phyloP scores from a whole-genome alignment of 1,140 invertebrate genomes.

The Holcopasites calliopsidis region DNA sequence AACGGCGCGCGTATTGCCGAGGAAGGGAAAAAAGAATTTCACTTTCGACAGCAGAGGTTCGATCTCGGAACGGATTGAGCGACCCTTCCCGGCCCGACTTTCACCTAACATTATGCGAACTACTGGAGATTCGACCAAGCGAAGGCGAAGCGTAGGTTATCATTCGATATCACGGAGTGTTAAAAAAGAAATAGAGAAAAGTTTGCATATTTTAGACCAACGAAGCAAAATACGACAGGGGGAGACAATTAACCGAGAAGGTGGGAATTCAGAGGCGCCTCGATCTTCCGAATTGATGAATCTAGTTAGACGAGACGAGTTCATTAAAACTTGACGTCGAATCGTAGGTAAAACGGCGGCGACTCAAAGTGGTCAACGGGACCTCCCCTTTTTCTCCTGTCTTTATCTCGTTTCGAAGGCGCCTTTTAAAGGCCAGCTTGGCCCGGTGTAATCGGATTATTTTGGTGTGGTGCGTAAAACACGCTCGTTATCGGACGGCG shows the following conservation, averaged over 20 bases:
- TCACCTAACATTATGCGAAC: slow-evolving; percentile 25
- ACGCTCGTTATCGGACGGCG: slow-evolving; percentile 60
- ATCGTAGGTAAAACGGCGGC: slow-evolving; percentile 13
- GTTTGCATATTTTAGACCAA: no score
- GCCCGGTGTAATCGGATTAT: slow-evolving; percentile 64
- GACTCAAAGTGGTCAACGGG: slow-evolving; percentile 36
- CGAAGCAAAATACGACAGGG: no score
- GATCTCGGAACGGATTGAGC: background rate
- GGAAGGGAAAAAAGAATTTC: background rate
- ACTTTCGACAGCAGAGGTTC: slow-evolving; percentile 1
- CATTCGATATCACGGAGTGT: background rate
- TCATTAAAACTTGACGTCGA: slow-evolving; percentile 41
- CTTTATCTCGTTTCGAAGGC: slow-evolving; percentile 11
- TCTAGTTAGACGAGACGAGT: background rate
- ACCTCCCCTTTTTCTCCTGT: slow-evolving; percentile 23
- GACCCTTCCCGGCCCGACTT: slow-evolving; percentile 8
- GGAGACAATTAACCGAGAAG: background rate
- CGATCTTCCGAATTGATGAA: background rate
- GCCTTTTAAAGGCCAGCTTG: slow-evolving; percentile 35
- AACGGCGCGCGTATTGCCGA: background rate
- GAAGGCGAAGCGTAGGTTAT: no score
- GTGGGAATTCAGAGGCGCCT: no score
- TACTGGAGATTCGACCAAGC: slow-evolving; percentile 2
- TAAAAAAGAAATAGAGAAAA: background rate
- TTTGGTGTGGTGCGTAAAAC: slow-evolving; percentile 63